A percentile compares a stretch with the other conserved stretches of the same genome.
Evolutionary conservation across 2,797 vertebrate genomes (phyloP).

Genomic region (Phalanger gymnotis): DNA sequence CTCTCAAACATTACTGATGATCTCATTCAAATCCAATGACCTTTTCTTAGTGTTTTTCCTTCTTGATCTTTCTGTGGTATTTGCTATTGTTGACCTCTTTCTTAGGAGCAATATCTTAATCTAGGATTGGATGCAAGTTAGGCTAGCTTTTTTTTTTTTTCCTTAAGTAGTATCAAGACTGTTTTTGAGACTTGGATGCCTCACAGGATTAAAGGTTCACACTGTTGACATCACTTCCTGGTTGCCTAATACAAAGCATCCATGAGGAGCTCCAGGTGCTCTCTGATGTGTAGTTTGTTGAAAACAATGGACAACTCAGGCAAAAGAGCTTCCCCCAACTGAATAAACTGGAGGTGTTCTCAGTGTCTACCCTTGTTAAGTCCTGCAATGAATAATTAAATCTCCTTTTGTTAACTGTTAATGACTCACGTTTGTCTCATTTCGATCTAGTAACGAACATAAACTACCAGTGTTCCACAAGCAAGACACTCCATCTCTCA

Average conservation of each 20-base stretch:
- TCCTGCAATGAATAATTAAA: too few relatives aligned
- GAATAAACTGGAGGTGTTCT: too few relatives aligned
- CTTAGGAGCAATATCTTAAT: background rate
- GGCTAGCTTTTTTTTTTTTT: background rate
- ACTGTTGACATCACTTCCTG: background rate
- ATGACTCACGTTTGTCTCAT: background rate
- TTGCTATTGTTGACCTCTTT: background rate
- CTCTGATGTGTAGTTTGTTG: too few relatives aligned
- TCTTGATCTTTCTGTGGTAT: background rate
- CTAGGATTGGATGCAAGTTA: background rate
- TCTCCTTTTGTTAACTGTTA: too few relatives aligned
- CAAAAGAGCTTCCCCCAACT: too few relatives aligned
- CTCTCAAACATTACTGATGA: background rate
- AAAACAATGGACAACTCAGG: too few relatives aligned
- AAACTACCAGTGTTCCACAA: background rate
- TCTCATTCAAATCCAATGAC: background rate
- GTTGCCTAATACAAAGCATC: background rate
- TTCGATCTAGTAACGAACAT: background rate
- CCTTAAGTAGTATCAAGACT: background rate
- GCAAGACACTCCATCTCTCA: background rate
- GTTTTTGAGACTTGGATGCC: background rate
- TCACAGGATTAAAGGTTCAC: background rate
- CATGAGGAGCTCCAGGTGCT: background rate
- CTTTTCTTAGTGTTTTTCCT: background rate
- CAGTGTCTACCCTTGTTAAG: too few relatives aligned